Evolutionary conservation across 2,797 vertebrate genomes (phyloP).

Genomic region (Helostoma temminkii): DNA sequence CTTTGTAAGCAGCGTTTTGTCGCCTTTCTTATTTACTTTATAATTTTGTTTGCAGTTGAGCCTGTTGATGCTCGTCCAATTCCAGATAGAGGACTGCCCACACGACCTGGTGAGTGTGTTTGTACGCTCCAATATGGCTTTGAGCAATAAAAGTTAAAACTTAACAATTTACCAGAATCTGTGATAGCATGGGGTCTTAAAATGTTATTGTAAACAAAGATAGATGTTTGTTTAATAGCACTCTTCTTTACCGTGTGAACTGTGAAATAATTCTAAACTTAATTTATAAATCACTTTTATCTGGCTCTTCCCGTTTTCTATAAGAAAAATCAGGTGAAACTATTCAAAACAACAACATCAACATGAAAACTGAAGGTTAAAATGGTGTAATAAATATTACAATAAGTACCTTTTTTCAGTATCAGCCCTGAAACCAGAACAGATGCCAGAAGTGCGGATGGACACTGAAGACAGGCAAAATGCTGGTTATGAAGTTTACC

Average conservation of each 20-base stretch:
- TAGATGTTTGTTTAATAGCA: too few species aligned
- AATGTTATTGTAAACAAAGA: too few species aligned
- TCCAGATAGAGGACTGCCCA: constrained; percentile 96
- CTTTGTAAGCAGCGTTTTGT: background rate
- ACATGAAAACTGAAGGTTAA: too few species aligned
- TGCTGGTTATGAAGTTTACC: constrained; percentile 95
- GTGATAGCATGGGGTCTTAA: background rate
- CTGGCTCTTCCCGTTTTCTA: too few species aligned
- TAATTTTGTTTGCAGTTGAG: constrained; percentile 85
- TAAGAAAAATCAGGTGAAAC: too few species aligned
- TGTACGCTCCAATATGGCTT: too few species aligned
- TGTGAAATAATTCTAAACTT: too few species aligned
- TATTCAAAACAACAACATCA: too few species aligned
- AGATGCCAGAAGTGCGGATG: constrained; percentile 93
- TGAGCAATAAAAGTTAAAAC: too few species aligned
- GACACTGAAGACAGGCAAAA: constrained; percentile 91
- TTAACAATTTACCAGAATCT: background rate
- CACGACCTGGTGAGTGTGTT: constrained; percentile 90
- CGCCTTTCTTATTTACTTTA: background rate
- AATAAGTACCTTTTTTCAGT: constrained; percentile 84
- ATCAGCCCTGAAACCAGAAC: constrained; percentile 93
- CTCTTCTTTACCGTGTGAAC: too few species aligned
- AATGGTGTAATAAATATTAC: too few species aligned
- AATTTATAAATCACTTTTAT: too few species aligned
- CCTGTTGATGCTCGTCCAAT: constrained; percentile 95